Percentiles rank a stretch among this genome's conserved stretches.
Evolutionary conservation across 2,113 vertebrate species (phyloP).

Genomic region (Heterotilapia buettikoferi): DNA sequence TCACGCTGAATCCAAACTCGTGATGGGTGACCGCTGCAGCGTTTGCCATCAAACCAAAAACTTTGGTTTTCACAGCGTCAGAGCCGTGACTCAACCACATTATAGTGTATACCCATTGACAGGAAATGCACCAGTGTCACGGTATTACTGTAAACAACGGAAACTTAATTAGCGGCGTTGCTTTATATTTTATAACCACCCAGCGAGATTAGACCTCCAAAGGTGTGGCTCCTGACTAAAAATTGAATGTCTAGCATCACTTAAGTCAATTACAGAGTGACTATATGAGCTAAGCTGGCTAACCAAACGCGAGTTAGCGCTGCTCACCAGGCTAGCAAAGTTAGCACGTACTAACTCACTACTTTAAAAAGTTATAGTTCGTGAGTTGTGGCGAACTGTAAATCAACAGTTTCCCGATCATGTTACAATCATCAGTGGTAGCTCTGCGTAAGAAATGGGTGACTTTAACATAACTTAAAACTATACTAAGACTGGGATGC

Average conservation of each 20-base stretch:
- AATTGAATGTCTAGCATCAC: neutral
- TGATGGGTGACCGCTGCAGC: neutral
- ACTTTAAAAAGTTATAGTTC: neutral
- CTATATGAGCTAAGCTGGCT: neutral
- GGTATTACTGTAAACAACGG: neutral
- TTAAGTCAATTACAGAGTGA: neutral
- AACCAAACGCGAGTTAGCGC: neutral
- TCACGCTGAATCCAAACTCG: neutral
- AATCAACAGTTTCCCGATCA: neutral
- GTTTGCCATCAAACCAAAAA: neutral
- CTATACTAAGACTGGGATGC: neutral
- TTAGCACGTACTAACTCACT: neutral
- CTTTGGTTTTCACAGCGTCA: neutral
- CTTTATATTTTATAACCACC: neutral
- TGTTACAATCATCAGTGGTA: neutral
- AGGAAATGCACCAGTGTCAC: neutral
- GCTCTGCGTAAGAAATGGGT: accelerated
- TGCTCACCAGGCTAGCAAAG: neutral
- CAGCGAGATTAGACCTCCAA: neutral
- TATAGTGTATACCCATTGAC: neutral
- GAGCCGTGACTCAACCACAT: neutral
- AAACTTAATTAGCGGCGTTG: neutral
- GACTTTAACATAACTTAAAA: too few relatives aligned
- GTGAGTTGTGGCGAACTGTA: neutral
- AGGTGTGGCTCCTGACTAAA: neutral